phyloP scores from a whole-genome alignment of 2,888 invertebrate species.

The Meta bourneti region DNA sequence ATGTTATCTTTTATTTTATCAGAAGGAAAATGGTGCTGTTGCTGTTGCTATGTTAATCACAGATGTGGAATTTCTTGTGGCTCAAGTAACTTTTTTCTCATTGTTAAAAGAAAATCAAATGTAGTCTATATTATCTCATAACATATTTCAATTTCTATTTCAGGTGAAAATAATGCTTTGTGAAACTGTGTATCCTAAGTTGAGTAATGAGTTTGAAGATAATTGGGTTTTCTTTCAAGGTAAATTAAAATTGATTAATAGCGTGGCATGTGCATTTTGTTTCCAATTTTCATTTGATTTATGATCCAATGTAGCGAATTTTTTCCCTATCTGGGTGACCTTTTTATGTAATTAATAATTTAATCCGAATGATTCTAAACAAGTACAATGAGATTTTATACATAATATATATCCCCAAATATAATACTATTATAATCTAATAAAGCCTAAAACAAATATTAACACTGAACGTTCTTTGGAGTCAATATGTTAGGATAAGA shows the following conservation, averaged over 20 bases:
- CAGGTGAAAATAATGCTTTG: background rate
- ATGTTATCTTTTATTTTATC: background rate
- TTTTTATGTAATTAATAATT: no score
- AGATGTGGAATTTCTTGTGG: conserved; percentile 37
- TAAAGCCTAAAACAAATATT: no score
- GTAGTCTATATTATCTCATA: no score
- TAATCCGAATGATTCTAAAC: no score
- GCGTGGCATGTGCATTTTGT: no score
- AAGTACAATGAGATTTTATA: no score
- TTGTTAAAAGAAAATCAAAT: no score
- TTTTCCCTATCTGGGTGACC: background rate
- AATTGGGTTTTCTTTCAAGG: background rate
- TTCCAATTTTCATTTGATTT: no score
- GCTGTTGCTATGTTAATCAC: conserved; percentile 36
- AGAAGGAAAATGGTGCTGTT: background rate
- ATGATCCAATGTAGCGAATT: background rate
- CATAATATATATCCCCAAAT: no score
- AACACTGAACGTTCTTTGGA: no score
- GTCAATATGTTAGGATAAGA: no score
- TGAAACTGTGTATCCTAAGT: conserved; percentile 15
- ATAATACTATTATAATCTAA: no score
- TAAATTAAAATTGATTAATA: background rate
- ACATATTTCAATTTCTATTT: background rate
- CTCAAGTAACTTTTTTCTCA: conserved; percentile 46
- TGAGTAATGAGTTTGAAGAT: background rate